Base-by-base conservation (phyloP, 1,140 invertebrate species). In the Drosophila ambigua region DNA sequence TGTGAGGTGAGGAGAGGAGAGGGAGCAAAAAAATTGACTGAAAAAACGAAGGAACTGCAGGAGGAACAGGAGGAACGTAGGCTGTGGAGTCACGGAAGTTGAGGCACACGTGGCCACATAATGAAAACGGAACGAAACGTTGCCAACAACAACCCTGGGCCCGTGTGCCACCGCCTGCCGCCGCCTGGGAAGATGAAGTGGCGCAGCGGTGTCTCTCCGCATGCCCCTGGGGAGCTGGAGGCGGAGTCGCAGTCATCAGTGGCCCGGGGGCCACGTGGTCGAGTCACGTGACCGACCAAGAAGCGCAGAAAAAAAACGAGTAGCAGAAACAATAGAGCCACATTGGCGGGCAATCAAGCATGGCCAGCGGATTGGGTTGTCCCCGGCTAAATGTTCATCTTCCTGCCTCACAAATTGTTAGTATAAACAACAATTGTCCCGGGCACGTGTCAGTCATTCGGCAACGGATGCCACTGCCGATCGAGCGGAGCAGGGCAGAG, bases 381-480 rank as follows among this genome's bases (percentile, higher is more conserved):
- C 57, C 26, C 39, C 64, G 71, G 59, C 54, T 68, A 77, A 84
- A 84, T 85, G 77, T 81, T 79, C 82, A 77, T 71, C 81, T 87
- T 85, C 74, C 81, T 80, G 39, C 53, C 79, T 74, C 89, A 89
- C 89, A 91, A 91, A 91, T 90, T 91, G 81, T 91, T 91, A 87
- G 89, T 80, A 91, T 91, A 91, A 91, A 91, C 89, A 91, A 90
- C 83, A 90, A 90, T 91, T 91, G 89, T 73, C 63, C 71, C 16
- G 52, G 44, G 45, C 89, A 91, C 89, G 89, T 91, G 89, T 13
- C 83, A 68, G 67, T 84, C 83, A 88, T 88, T 88, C 79, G 66
- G 44, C 65, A 39, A 35, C 66, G 66, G 66, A 69, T 69, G 66
- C 13, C 58, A 54, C 50, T 39, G 46, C 51, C 31, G 45, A 50